Percentiles rank a stretch among this genome's conserved stretches.
Evolutionary conservation across 2,113 vertebrate species (phyloP).

Genomic region (Vidua macroura): DNA sequence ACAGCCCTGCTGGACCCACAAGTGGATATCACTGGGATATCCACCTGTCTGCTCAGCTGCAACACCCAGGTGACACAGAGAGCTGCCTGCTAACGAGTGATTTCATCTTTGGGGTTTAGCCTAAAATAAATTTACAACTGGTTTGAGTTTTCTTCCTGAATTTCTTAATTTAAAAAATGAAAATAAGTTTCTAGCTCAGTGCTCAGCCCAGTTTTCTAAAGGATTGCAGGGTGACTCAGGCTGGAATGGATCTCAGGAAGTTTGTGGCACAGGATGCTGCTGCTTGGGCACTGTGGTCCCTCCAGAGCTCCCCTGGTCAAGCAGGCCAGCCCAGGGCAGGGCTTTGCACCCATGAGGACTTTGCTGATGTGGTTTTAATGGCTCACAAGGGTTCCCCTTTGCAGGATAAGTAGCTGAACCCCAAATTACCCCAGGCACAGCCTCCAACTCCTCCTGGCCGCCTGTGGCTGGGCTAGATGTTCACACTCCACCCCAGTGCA

Average conservation of each 20-base stretch:
- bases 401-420: background rate
- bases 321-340: background rate
- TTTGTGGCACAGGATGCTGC: background rate
- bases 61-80: background rate
- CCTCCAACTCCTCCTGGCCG: background rate
- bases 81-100: background rate
- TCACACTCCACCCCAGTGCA: background rate
- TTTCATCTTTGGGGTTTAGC: background rate
- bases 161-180: background rate
- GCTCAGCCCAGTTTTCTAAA: background rate
- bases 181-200: background rate
- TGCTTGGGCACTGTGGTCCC: rapidly evolving
- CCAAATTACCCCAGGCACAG: background rate
- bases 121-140: background rate
- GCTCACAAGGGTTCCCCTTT: background rate
- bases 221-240: background rate
- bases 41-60: background rate
- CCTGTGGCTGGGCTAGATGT: rapidly evolving
- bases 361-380: background rate
- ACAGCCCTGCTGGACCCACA: background rate
- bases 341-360: background rate
- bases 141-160: background rate
- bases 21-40: background rate
- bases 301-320: background rate
- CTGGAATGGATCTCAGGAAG: background rate